phyloP scores from a whole-genome alignment of 2,888 invertebrate species.

The Zygaena filipendulae region DNA sequence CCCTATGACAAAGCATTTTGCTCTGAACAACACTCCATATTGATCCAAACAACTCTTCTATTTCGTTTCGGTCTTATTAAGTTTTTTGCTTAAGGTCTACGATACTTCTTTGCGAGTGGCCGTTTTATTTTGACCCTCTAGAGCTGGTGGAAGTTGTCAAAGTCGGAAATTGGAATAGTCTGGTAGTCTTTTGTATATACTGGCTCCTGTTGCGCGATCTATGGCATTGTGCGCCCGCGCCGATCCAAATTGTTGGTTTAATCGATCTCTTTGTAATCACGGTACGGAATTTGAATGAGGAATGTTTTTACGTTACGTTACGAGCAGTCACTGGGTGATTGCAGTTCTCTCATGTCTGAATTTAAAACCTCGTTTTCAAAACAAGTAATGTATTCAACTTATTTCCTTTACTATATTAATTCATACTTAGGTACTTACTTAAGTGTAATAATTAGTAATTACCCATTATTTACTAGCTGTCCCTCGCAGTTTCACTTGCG shows the following conservation, averaged over 20 bases:
- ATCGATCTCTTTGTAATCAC: slow-evolving; percentile 52
- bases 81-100: slow-evolving; percentile 40
- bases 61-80: slow-evolving; percentile 57
- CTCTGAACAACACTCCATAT: slow-evolving; percentile 61
- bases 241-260: slow-evolving; percentile 60
- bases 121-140: background rate
- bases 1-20: slow-evolving; percentile 66
- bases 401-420: too few relatives aligned
- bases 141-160: slow-evolving; percentile 1
- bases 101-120: slow-evolving; percentile 16
- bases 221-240: slow-evolving; percentile 46
- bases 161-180: slow-evolving; percentile 16
- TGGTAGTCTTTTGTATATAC: slow-evolving; percentile 26
- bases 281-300: slow-evolving; percentile 40
- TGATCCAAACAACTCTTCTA: slow-evolving; percentile 62
- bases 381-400: too few relatives aligned
- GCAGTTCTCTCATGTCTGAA: too few relatives aligned
- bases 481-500: too few relatives aligned
- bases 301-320: too few relatives aligned
- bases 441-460: too few relatives aligned
- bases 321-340: too few relatives aligned
- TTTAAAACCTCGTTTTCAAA: too few relatives aligned
- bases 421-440: too few relatives aligned
- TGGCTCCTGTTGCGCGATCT: slow-evolving; percentile 55
- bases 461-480: too few relatives aligned